Conservation (phyloP, 2,888 invertebrate genomes). For the Pammene fasciana region DNA sequence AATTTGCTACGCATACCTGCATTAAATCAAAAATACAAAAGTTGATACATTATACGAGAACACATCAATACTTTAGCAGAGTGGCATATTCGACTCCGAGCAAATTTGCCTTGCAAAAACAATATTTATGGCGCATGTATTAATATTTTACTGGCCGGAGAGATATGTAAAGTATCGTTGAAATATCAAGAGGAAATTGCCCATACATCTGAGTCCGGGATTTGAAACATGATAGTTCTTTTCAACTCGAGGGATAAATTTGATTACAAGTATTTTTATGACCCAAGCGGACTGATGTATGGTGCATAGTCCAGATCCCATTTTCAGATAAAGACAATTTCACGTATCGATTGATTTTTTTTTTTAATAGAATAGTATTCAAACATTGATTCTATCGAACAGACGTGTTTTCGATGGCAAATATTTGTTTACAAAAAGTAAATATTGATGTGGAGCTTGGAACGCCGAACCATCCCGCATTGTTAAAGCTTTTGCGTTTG, state of each 20-base stretch:
- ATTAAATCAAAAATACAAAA: constrained; percentile 26
- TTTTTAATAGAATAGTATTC: constrained; percentile 29
- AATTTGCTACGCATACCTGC: constrained; percentile 4
- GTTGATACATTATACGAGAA: constrained; percentile 32
- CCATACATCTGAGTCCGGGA: constrained; percentile 31
- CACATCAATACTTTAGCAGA: constrained; percentile 37
- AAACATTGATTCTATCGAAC: constrained; percentile 28
- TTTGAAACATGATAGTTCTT: constrained; percentile 33
- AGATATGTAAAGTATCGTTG: constrained; percentile 55
- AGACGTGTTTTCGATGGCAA: constrained; percentile 35
- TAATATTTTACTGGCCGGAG: constrained; percentile 57
- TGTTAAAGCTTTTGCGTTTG: constrained; percentile 22
- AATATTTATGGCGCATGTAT: constrained; percentile 56
- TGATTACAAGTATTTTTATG: neutral
- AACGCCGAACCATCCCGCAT: constrained; percentile 30
- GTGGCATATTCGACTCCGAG: constrained; percentile 41
- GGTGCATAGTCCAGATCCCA: neutral
- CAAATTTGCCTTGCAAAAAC: constrained; percentile 44
- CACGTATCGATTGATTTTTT: neutral
- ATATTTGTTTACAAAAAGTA: constrained; percentile 38
- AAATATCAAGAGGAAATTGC: constrained; percentile 50
- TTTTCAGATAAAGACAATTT: neutral
- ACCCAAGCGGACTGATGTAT: neutral
- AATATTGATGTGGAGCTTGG: constrained; percentile 35
- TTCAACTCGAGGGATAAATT: constrained; percentile 3